Conservation (phyloP, 2,888 invertebrate species). For the Anoncus sp. region DNA sequence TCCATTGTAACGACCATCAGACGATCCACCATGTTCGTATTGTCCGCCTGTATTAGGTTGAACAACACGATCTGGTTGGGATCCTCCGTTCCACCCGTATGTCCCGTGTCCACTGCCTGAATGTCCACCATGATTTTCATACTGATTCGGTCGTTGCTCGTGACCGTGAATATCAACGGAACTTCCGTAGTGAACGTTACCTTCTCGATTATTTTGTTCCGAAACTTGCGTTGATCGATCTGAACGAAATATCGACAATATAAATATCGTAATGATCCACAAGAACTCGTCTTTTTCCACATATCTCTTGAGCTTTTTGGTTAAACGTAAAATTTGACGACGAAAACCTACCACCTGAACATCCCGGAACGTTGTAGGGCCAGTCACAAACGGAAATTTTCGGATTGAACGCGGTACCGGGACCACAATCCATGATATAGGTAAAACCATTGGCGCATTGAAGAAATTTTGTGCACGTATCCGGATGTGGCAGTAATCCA, state of each 20-base stretch:
- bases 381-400: slow-evolving; percentile 80
- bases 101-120: slow-evolving; percentile 22
- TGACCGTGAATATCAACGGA: background rate
- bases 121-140: slow-evolving; percentile 36
- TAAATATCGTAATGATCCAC: background rate
- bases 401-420: slow-evolving; percentile 83
- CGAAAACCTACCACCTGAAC: slow-evolving; percentile 58
- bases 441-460: slow-evolving; percentile 81
- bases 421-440: slow-evolving; percentile 81
- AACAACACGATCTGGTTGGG: background rate
- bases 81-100: slow-evolving; percentile 18
- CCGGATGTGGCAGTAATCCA: slow-evolving; percentile 82
- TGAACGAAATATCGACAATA: slow-evolving; percentile 5
- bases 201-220: background rate
- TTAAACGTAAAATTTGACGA: too few relatives aligned
- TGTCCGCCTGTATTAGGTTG: slow-evolving; percentile 4
- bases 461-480: slow-evolving; percentile 81
- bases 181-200: background rate
- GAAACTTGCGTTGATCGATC: slow-evolving; percentile 32
- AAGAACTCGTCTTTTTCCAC: background rate
- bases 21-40: slow-evolving; percentile 27
- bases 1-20: slow-evolving; percentile 23
- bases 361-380: slow-evolving; percentile 81
- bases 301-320: background rate
- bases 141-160: slow-evolving; percentile 5